phyloP scores from a whole-genome alignment of 1,140 invertebrate species.

The Drosophila jambulina region DNA sequence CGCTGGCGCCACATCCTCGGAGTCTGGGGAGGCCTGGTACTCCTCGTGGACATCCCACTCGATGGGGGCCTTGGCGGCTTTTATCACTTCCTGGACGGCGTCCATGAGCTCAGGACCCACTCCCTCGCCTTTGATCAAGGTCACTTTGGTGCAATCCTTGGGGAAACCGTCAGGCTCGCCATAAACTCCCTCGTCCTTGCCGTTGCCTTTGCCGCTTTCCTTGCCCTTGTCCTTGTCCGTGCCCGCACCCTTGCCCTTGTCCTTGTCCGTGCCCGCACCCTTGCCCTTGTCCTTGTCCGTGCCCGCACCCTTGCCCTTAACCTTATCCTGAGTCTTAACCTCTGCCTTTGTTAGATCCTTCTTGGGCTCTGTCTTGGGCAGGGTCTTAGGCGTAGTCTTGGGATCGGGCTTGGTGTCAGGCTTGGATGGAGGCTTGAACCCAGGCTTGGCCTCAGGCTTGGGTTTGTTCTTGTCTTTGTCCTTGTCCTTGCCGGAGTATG shows the following conservation, averaged over 20 bases:
- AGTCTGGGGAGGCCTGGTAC: not conserved
- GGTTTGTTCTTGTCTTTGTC: conserved; percentile 4
- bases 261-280: not conserved
- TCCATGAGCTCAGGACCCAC: conserved; percentile 55
- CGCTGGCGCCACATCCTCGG: conserved; percentile 1
- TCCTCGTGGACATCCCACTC: conserved; percentile 44
- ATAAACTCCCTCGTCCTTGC: not conserved
- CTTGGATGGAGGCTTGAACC: not conserved
- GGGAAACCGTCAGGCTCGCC: not conserved
- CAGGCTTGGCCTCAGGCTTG: not conserved
- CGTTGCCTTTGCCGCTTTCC: not conserved
- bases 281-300: not conserved
- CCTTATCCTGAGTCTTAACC: conserved; percentile 13
- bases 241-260: not conserved
- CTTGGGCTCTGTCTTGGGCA: not conserved
- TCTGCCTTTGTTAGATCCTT: not conserved
- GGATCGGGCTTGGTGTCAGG: not conserved
- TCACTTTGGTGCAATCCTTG: conserved; percentile 16
- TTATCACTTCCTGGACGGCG: conserved; percentile 34
- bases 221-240: not conserved
- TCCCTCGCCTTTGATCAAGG: conserved; percentile 58
- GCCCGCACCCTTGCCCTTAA: not conserved
- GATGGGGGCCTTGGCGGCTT: conserved; percentile 42
- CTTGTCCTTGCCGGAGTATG: conserved; percentile 10
- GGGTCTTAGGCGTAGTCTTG: conserved; percentile 20